Conservation (phyloP, 2,113 vertebrate genomes). For the Rhinogobius similis region DNA sequence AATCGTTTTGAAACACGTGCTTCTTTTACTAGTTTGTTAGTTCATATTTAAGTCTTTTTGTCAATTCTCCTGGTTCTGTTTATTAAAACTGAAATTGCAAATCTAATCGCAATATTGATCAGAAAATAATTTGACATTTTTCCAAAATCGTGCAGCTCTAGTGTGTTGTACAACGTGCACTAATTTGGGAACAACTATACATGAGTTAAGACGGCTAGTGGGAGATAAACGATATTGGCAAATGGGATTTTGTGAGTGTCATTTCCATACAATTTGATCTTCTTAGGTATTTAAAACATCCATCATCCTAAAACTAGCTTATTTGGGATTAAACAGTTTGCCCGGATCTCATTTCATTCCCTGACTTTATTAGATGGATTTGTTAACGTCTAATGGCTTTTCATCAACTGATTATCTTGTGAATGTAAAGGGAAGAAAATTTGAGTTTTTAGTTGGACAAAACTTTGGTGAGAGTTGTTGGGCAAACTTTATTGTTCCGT, state of each 20-base stretch:
- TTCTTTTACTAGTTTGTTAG: too few relatives aligned
- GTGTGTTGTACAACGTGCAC: neutral
- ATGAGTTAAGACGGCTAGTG: neutral
- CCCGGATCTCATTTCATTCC: conserved; percentile 12
- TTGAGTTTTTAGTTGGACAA: neutral
- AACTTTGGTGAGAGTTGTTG: neutral
- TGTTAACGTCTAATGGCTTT: conserved; percentile 7
- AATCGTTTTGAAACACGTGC: too few relatives aligned
- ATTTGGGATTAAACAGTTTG: conserved; percentile 18
- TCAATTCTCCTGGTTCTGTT: too few relatives aligned
- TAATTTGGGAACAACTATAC: neutral
- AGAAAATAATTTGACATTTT: too few relatives aligned
- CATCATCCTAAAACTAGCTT: conserved; percentile 13
- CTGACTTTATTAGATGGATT: conserved; percentile 13
- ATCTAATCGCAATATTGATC: too few relatives aligned
- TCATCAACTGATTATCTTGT: neutral
- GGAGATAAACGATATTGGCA: conserved; percentile 1
- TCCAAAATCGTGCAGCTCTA: too few relatives aligned
- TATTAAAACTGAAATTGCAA: too few relatives aligned
- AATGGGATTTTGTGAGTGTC: conserved; percentile 9
- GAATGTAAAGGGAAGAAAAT: neutral
- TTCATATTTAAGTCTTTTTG: too few relatives aligned
- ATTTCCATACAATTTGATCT: conserved; percentile 6
- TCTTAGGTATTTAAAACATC: conserved; percentile 12
- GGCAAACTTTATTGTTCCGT: neutral